phyloP scores from a whole-genome alignment of 2,797 vertebrate genomes.

The Urosaurus nigricauda region DNA sequence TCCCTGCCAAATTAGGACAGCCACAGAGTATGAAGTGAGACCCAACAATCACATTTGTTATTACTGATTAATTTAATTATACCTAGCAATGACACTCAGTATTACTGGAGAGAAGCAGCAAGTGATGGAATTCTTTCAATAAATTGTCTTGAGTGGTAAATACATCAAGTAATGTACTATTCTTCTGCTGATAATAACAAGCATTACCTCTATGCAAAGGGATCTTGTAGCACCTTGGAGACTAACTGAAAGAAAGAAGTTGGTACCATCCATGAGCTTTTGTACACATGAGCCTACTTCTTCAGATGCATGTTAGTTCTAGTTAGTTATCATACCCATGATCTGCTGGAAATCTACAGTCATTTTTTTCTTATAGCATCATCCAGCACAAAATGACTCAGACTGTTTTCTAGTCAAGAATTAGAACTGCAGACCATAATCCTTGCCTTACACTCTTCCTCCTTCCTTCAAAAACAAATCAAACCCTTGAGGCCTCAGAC shows the following conservation, averaged over 20 bases:
- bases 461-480: neutral
- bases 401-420: neutral
- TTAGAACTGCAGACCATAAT: neutral
- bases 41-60: neutral
- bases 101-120: neutral
- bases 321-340: neutral
- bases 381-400: neutral
- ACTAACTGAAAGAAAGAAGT: too few species aligned
- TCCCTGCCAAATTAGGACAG: neutral
- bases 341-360: neutral
- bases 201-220: neutral
- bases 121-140: neutral
- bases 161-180: neutral
- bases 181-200: neutral
- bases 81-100: neutral
- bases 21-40: neutral
- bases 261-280: too few species aligned
- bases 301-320: too few species aligned
- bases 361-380: neutral
- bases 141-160: neutral
- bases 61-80: conserved; percentile 5
- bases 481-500: neutral
- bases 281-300: too few species aligned
- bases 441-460: neutral
- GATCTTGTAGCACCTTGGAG: too few species aligned